These are phyloP conservation scores for mouse (Mus musculus) DNA, from an alignment of 2,113 vertebrate genomes.

Conservation along the genomic window GRCm39 chr9:6415001-6415500, in stretches of 20 bases:
- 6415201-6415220: slow-evolving; percentile 13
- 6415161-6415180: slow-evolving; percentile 17
- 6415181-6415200: not conserved
- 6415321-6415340: not conserved
- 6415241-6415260: not conserved
- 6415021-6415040: not conserved
- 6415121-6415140: not conserved
- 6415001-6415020: not conserved
- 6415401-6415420: slow-evolving; percentile 15
- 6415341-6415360: not conserved
- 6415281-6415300: slow-evolving; percentile 15
- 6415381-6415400: not conserved
- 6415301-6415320: slow-evolving; percentile 16
- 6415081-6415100: not conserved
- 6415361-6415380: not conserved
- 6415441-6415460: not conserved
- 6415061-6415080: not conserved
- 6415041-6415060: not conserved
- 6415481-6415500: not conserved
- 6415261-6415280: not conserved
- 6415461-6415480: not conserved
- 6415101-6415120: not conserved
- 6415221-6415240: not conserved
- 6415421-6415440: not conserved
- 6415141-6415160: not conserved